Conservation (phyloP, 2,888 invertebrate species). For the Diachrysia chrysitis region DNA sequence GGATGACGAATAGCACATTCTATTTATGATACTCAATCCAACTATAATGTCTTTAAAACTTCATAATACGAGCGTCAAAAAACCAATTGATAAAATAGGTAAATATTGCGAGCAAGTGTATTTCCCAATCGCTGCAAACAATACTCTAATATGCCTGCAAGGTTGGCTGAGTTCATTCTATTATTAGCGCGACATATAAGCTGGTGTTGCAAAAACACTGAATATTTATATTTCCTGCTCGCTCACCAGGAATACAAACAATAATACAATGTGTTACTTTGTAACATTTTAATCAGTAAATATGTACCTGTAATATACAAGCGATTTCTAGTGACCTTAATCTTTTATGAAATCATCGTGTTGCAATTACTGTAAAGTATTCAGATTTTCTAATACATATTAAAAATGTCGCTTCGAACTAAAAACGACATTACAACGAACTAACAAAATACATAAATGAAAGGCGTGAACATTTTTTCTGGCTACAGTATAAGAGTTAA, state of each 20-base stretch:
- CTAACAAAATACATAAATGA: too few species aligned
- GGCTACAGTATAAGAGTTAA: too few species aligned
- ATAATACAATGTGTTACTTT: constrained; percentile 41
- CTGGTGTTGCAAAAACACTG: constrained; percentile 57
- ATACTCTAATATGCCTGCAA: constrained; percentile 34
- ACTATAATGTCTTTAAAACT: too few species aligned
- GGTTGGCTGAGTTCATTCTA: constrained; percentile 51
- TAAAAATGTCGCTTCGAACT: too few species aligned
- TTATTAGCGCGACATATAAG: constrained; percentile 33
- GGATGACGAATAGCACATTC: too few species aligned
- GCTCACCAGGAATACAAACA: constrained; percentile 53
- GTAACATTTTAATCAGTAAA: constrained; percentile 27
- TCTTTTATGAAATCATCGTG: too few species aligned
- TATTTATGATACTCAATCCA: too few species aligned
- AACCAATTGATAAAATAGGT: background rate
- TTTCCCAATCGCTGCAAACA: constrained; percentile 1
- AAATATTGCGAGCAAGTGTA: background rate
- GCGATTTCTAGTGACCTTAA: background rate
- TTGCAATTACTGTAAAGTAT: too few species aligned
- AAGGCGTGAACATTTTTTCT: too few species aligned
- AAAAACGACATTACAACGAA: too few species aligned
- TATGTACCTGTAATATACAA: background rate
- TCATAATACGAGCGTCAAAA: background rate
- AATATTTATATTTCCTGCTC: constrained; percentile 59
- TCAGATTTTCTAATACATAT: too few species aligned